phyloP scores from a whole-genome alignment of 2,113 vertebrate genomes.

The Eulemur rufifrons region DNA sequence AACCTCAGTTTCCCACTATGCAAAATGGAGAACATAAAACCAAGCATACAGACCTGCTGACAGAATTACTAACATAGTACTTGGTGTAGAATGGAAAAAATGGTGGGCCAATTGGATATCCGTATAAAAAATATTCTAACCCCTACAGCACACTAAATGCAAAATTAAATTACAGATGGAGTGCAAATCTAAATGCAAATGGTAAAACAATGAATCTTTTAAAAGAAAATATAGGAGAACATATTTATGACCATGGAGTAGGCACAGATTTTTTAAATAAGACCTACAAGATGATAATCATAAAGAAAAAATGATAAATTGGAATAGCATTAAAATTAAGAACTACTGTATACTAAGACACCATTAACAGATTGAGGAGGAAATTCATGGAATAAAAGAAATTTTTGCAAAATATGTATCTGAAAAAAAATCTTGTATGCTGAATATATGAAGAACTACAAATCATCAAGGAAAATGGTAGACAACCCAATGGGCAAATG shows the following conservation, averaged over 20 bases:
- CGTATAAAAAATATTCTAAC: background rate
- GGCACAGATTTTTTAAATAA: background rate
- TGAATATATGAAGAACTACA: background rate
- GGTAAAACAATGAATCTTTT: background rate
- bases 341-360: background rate
- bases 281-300: background rate
- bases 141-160: background rate
- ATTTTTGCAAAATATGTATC: background rate
- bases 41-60: background rate
- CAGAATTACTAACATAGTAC: accelerated
- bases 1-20: background rate
- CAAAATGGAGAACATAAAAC: background rate
- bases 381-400: background rate
- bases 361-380: background rate
- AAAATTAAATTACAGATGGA: background rate
- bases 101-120: background rate
- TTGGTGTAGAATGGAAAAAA: accelerated
- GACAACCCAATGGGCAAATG: background rate
- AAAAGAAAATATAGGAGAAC: background rate
- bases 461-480: background rate
- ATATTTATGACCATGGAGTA: background rate
- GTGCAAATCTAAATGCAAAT: background rate
- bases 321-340: background rate
- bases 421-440: background rate
- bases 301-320: background rate